Percentiles rank a stretch among this genome's conserved stretches.
Conservation (phyloP, 2,797 vertebrate species). For the Meda fulgida region DNA sequence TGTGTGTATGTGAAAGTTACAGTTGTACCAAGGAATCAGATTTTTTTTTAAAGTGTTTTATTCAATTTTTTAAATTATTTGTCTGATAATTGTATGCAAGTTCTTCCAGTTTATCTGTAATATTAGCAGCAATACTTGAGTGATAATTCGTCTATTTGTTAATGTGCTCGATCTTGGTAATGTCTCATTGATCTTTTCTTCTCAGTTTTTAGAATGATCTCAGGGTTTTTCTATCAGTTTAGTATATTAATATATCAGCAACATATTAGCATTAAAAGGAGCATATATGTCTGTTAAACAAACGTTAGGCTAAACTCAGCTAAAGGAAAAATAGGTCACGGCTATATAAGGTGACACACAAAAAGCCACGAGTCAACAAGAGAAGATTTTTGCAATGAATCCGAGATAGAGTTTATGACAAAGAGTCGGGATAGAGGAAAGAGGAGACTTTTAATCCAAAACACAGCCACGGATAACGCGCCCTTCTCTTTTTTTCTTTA, state of each 20-base stretch:
- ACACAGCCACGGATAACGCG: slow-evolving; percentile 9
- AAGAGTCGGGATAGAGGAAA: slow-evolving; percentile 23
- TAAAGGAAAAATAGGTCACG: slow-evolving; percentile 43
- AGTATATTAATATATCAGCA: neutral
- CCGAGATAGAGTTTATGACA: slow-evolving; percentile 23
- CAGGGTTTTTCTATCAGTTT: neutral
- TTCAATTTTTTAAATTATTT: neutral
- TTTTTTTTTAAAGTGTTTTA: neutral
- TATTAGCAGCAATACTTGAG: neutral
- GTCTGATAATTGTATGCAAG: neutral
- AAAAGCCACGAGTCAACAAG: slow-evolving; percentile 59
- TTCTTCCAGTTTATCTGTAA: neutral
- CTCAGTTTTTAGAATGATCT: neutral
- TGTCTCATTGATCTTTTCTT: neutral
- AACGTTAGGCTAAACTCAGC: slow-evolving; percentile 54
- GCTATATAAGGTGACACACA: slow-evolving; percentile 56
- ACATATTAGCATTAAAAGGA: slow-evolving; percentile 24
- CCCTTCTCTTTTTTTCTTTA: neutral
- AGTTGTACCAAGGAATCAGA: neutral
- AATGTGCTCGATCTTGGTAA: neutral
- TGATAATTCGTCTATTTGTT: neutral
- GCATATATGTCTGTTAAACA: slow-evolving; percentile 43
- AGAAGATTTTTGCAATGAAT: slow-evolving; percentile 46
- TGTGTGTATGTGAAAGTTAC: neutral
- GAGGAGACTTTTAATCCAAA: slow-evolving; percentile 33